Evolutionary conservation across 1,140 invertebrate genomes (phyloP), one percentile per base, ranked within the genome.

Genomic region (Mamestra configurata): DNA sequence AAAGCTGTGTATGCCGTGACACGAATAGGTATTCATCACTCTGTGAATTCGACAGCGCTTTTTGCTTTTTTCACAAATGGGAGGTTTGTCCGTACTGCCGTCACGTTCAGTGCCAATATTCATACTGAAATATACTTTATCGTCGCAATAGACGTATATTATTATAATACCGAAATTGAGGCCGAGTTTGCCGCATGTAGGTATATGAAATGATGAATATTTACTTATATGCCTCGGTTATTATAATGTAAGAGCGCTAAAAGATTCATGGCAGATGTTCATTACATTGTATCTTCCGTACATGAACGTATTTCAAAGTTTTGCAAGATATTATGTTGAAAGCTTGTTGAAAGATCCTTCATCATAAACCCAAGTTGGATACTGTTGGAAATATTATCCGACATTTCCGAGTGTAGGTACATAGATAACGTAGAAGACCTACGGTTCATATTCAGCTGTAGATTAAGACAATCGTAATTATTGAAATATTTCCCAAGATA

Each of bases 11-110:
- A 51, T 55, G n/a, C 40, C n/a, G 40, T n/a, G 40, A 76, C 40
- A 76, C 24, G 40, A 24, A 57, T 61, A 76, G 20, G 55, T 76
- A 61, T 76, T 61, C 55, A 76, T 76, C 55, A 76, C 72, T 76
- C 10, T 61, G 15, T 76, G 57, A 31, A 46, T 76, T 61, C 72
- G 55, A 76, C 72, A 76, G 11, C 11, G 72, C 72, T 76, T 76
- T 76, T 75, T 73, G 31, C 51, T 73, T 71, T 64, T 70, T 73
- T 40, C 35, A 31, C 55, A 55, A 76, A 76, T 76, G 40, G 15
- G 40, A 8, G 70, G 49, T 76, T 76, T 61, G 72, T 10, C 22
- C 61, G 24, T 31, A 61, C 27, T 59, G 37, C 20, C 35, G 22
- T 59, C 55, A 76, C 8, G 61, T 0, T 18, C 35, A 61, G n/a